A percentile compares a stretch with the other conserved stretches of the same genome.
Conservation (phyloP, 1,140 invertebrate genomes). For the Venturia canescens region DNA sequence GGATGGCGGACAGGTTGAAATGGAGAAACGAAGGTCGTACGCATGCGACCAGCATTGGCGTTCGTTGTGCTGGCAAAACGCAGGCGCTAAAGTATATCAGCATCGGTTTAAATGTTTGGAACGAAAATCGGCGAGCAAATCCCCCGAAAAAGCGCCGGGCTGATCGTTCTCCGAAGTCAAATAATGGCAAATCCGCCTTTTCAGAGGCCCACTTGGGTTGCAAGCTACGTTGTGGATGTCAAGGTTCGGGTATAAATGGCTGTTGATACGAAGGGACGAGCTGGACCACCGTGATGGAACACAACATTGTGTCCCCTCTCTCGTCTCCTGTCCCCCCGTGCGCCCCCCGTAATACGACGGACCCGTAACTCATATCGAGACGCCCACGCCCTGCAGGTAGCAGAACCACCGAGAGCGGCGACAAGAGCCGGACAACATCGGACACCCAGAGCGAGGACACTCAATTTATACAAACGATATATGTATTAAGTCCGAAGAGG, state of each 20-base stretch:
- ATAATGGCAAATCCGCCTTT: neutral
- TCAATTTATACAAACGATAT: slow-evolving; percentile 67
- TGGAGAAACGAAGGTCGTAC: slow-evolving; percentile 37
- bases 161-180: neutral
- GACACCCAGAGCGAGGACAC: slow-evolving; percentile 76
- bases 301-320: slow-evolving; percentile 47
- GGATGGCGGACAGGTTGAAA: slow-evolving; percentile 51
- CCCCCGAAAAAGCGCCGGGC: neutral
- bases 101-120: too few relatives aligned
- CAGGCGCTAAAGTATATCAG: too few relatives aligned
- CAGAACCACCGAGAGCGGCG: slow-evolving; percentile 59
- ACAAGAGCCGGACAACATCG: slow-evolving; percentile 74
- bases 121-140: neutral
- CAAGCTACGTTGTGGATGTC: too few relatives aligned
- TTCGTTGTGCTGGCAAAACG: neutral
- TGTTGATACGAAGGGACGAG: slow-evolving; percentile 65
- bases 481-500: slow-evolving; percentile 12
- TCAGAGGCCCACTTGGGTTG: neutral
- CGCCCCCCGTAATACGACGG: slow-evolving; percentile 72
- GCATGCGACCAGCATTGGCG: neutral
- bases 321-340: neutral
- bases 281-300: slow-evolving; percentile 72
- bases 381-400: slow-evolving; percentile 75
- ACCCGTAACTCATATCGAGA: slow-evolving; percentile 76
- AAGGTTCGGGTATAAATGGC: slow-evolving; percentile 67